Evolutionary conservation across 2,888 invertebrate species (phyloP), one percentile per base, ranked within the genome.

Genomic region (Blastobasis adustella): DNA sequence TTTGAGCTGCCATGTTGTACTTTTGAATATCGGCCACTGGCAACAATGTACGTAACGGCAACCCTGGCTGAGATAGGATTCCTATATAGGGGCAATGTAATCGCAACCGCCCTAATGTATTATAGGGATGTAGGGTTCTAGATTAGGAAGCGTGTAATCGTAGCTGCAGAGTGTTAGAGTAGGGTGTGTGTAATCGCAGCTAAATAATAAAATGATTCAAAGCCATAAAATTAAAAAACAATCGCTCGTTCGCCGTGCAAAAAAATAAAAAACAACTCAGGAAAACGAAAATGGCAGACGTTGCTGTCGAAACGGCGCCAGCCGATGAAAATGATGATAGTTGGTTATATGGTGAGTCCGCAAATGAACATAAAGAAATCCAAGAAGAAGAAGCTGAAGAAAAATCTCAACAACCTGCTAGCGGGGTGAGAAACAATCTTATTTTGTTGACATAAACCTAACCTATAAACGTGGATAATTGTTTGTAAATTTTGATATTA

Each of bases 271-370:
- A 42, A 42, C 23, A 23, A 23, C 23, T 23, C 6, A 46, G 10
- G 38, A 6, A 47, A 62, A 55, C 47, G 53, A 69, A 71, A 73
- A 87, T 87, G 87, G 81, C 82, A 75, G 84, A 84, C 58, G 64
- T 77, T 58, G 79, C 66, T 38, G 76, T 80, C 36, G 85, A 84
- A 66, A 59, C 77, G 23, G 71, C 79, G 52, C 75, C 83, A 36
- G 79, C 79, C 38, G 87, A 86, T 68, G 93, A 93, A 77, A 95
- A 94, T 80, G 96, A 96, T 74, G 96, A 96, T 87, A 94, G 92
- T 71, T 96, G 96, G 96, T 87, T 96, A 55, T 96, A 96, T 69
- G 96, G 96, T 23, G 95, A 95, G 67, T 92, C 93, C 1, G 91
- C 90, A 66, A 89, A 90, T 40, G 90, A 89, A 47, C 76, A 73